Base-by-base conservation (phyloP, 2,888 invertebrate species). In the Tubulanus polymorphus region DNA sequence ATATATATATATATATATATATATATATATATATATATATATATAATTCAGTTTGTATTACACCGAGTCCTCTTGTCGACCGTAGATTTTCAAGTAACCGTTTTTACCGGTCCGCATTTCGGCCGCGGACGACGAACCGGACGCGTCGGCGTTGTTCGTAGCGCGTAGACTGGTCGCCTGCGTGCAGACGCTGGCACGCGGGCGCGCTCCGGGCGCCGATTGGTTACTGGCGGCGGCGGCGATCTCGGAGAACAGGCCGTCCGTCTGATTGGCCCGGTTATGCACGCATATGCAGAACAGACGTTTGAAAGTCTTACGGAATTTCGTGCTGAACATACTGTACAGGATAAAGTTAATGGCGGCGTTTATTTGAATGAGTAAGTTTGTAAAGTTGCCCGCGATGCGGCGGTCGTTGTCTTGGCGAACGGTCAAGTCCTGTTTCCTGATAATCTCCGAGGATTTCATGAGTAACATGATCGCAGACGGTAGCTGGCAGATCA, bases 321-420 rank as follows among this genome's bases (percentile, higher is more conserved):
- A 89, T 69, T 87, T 86, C 71, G 86, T 86, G 62, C 87, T 88
- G 72, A 90, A 84, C 47, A 86, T 85, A 66, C 88, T 88, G 75
- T 89, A 90, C 57, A 90, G 81, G 64, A 90, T 81, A 78, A 90
- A 90, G 80, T 90, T 90, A 49, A 85, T 85, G 0, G 89, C 86
- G 6, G 88, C 87, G 79, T 89, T 89, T 55, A 89, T 79, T 55
- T 86, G 84, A 25, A 86, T 83, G 55, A 89, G 79, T 47, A 88
- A 81, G 74, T 90, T 89, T 73, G 85, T 86, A 46, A 89, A 81
- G 77, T 88, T 88, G 25, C 87, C 87, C n/a, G 87, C 79, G 49
- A 78, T 75, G 20, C 64, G 61, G 50, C 66, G 66, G 3, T 46
- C 23, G 20, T 56, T 57, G 30, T 55, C 60, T 27, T 57, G 56